Conservation (phyloP, 2,888 invertebrate genomes). For the Ectemnius lituratus region DNA sequence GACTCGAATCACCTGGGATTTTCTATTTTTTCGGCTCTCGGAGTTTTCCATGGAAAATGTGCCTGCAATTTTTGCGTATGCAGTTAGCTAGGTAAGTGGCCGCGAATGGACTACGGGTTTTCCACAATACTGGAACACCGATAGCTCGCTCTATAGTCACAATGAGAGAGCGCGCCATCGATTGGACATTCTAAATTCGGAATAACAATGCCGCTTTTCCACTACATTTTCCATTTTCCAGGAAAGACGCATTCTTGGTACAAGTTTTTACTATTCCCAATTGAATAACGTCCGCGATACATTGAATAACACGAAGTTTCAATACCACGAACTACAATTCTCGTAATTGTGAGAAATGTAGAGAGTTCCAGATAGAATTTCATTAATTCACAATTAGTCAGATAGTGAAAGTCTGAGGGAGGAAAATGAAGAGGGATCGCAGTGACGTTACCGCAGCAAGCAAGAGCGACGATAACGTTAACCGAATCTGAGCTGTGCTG, state of each 20-base stretch:
- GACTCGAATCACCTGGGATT: constrained; percentile 23
- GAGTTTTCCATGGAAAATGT: constrained; percentile 29
- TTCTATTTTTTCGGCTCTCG: constrained; percentile 49
- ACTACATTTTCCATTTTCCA: background rate
- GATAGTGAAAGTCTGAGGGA: too few species aligned
- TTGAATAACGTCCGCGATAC: background rate
- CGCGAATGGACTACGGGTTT: constrained; percentile 40
- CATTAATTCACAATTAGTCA: too few species aligned
- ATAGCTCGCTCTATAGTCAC: constrained; percentile 27
- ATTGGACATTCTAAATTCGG: constrained; percentile 28
- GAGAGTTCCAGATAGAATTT: background rate
- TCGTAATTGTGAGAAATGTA: background rate
- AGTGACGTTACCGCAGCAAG: too few species aligned
- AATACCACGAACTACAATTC: too few species aligned
- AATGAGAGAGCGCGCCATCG: constrained; percentile 6
- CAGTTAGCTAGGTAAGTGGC: constrained; percentile 36
- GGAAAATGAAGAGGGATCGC: too few species aligned
- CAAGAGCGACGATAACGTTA: constrained; percentile 3
- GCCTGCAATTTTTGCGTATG: constrained; percentile 34
- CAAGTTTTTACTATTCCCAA: too few species aligned
- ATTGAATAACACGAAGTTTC: constrained; percentile 5
- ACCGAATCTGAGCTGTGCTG: too few species aligned
- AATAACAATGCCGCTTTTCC: constrained; percentile 28
- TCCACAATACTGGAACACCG: constrained; percentile 42
- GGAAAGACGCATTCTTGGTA: too few species aligned